phyloP scores from a whole-genome alignment of 2,797 vertebrate species.

The Synanceia verrucosa region DNA sequence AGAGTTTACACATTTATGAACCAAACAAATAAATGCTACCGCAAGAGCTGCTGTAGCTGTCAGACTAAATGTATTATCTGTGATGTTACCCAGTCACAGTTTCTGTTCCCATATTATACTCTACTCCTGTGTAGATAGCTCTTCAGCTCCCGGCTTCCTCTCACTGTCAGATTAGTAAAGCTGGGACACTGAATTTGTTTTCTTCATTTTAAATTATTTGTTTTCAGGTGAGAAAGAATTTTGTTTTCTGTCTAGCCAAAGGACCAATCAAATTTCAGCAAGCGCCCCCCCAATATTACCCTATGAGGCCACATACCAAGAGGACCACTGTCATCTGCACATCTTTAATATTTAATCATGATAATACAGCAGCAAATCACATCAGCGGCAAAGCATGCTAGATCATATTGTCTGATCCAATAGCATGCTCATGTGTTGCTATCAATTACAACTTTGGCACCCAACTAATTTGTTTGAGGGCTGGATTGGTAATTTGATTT shows the following conservation, averaged over 20 bases:
- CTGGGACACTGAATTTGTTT: slow-evolving; percentile 16
- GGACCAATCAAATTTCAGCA: slow-evolving; percentile 52
- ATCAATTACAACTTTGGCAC: slow-evolving; percentile 89
- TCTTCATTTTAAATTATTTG: slow-evolving; percentile 11
- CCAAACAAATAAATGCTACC: slow-evolving; percentile 66
- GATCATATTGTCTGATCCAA: slow-evolving; percentile 84
- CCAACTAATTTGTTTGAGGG: slow-evolving; percentile 85
- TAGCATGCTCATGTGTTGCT: slow-evolving; percentile 77
- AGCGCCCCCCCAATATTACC: slow-evolving; percentile 30
- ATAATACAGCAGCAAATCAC: slow-evolving; percentile 82
- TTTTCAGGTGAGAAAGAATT: slow-evolving; percentile 1
- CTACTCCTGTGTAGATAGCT: slow-evolving; percentile 26
- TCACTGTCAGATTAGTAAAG: slow-evolving; percentile 32
- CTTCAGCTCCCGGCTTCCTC: slow-evolving; percentile 23
- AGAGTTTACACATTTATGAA: slow-evolving; percentile 64
- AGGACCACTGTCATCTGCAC: slow-evolving; percentile 62
- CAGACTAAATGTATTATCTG: slow-evolving; percentile 58
- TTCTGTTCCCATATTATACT: slow-evolving; percentile 47
- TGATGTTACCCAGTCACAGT: slow-evolving; percentile 47
- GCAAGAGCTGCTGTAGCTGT: slow-evolving; percentile 57
- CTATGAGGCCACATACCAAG: slow-evolving; percentile 55
- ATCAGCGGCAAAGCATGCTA: slow-evolving; percentile 77
- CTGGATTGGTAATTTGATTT: slow-evolving; percentile 87
- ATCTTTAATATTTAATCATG: slow-evolving; percentile 85
- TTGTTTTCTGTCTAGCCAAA: slow-evolving; percentile 15